Evolutionary conservation across 2,113 vertebrate species (phyloP), one percentile per base, ranked within the genome.

Genomic region (Sphaerodactylus townsendi): DNA sequence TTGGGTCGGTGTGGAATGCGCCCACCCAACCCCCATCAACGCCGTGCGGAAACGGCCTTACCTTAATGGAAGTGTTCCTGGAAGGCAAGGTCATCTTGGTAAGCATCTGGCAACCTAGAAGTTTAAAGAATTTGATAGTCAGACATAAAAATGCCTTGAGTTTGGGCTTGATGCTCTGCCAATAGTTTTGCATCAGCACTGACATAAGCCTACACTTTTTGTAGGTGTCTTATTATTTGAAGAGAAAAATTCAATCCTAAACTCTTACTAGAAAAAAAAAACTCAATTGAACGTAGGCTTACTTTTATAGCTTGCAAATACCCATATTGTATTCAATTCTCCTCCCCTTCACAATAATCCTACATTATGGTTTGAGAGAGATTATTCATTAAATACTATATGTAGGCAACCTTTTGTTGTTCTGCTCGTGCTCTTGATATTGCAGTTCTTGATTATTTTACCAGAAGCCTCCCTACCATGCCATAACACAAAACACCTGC

Each of bases 391-490:
- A 62, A 85, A 41, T 30, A 48, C 3, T 1, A 28, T 28, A 2
- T 62, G 87, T 7, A 85, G 9, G 10, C 80, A 39, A 0, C 0
- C 14, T 76, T 92, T 88, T 35, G 3, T 83, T 83, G 1, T 53
- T 30, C 73, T 74, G 77, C 70, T 9, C 39, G 5, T 69, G 0
- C 0, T 11, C 0, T 39, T 33, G 30, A 56, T n/a, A 82, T 30
- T 62, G 25, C 23, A 21, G 0, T 0, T 15, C 0, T 35, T 33
- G n/a, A 53, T n/a, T 30, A 72, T 81, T 79, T 77, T 41, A 77
- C 9, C 84, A 85, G 50, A 88, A 88, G 84, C 17, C 30, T 84
- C n/a, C 46, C 59, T 87, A 81, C 89, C 86, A 84, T 81, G 77
- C 10, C 39, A 77, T 81, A 84, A 1, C 33, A 72, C 86, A 87